A percentile compares a stretch with the other conserved stretches of the same genome.
Evolutionary conservation across 2,797 vertebrate species (phyloP).

Genomic region (Manis crassicaudata): DNA sequence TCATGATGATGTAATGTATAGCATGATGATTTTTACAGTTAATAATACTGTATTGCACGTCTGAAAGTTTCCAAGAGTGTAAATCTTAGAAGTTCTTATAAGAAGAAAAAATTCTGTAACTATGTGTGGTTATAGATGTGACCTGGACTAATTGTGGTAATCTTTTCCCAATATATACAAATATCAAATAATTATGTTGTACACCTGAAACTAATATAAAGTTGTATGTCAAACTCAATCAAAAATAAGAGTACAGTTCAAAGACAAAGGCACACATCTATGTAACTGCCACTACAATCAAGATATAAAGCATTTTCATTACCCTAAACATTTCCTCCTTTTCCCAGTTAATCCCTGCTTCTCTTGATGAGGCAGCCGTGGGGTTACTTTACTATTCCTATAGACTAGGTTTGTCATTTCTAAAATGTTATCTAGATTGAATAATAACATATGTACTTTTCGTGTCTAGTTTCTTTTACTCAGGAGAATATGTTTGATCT

Average conservation of each 20-base stretch:
- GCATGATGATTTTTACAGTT: not conserved
- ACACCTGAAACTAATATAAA: not conserved
- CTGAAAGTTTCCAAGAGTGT: not conserved
- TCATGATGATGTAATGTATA: not conserved
- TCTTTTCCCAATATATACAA: not conserved
- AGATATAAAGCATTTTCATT: not conserved
- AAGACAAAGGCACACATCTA: not conserved
- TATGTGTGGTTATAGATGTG: not conserved
- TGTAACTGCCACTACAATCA: not conserved
- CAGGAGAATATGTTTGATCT: not conserved
- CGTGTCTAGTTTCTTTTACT: not conserved
- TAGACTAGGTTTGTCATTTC: not conserved
- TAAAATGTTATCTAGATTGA: not conserved
- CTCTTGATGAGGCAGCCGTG: too few species aligned
- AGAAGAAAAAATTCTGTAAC: not conserved
- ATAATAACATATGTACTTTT: not conserved
- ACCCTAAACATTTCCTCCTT: not conserved
- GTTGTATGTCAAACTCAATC: not conserved
- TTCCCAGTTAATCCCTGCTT: not conserved
- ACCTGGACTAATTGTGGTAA: not conserved
- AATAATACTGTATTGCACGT: not conserved
- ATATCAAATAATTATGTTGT: not conserved
- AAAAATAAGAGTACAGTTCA: not conserved
- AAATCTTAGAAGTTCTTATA: not conserved
- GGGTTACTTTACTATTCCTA: not conserved